Base-by-base conservation (phyloP, 2,888 invertebrate genomes). In the Leptodirus hochenwartii region DNA sequence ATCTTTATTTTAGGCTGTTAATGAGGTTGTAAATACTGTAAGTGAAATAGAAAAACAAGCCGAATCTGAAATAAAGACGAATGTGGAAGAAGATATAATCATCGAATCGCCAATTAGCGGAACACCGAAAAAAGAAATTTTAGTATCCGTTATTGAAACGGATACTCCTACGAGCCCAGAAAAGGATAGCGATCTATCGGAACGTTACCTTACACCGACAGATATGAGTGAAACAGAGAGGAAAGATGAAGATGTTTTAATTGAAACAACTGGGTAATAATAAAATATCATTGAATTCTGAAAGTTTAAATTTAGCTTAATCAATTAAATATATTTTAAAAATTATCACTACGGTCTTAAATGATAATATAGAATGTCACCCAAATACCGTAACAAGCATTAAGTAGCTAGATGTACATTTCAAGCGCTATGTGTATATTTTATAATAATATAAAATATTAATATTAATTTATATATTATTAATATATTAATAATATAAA, bases 141-240 rank as follows among this genome's bases (percentile, higher is more conserved):
- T 28, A 29, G 38, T 37, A 31, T 34, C 26, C 15, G 32, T 38
- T 8, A 22, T 36, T 8, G 41, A 41, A n/a, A 34, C 38, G 42
- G 57, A 8, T 42, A 44, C 13, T 43, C 45, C 59, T 12, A 62
- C 48, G 2, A 53, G 51, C 38, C 54, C 53, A 3, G 62, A 71
- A 43, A 60, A 64, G 38, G 62, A 73, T 28, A 74, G 72, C 39
- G 74, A 76, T 49, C 63, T 66, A 37, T 73, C 73, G 27, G 75
- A 76, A 44, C 58, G 69, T 34, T 74, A 74, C 45, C 52, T 72
- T 36, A 74, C 74, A 27, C 73, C 74, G 13, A 72, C 70, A 22
- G 74, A 73, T 49, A 58, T 64, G 22, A 61, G 62, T 14, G 55
- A 56, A 40, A 43, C 46, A 9, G 43, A 45, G n/a, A 48, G 47